Base-by-base conservation (phyloP, 2,888 invertebrate species). In the Lycaena phlaeas region DNA sequence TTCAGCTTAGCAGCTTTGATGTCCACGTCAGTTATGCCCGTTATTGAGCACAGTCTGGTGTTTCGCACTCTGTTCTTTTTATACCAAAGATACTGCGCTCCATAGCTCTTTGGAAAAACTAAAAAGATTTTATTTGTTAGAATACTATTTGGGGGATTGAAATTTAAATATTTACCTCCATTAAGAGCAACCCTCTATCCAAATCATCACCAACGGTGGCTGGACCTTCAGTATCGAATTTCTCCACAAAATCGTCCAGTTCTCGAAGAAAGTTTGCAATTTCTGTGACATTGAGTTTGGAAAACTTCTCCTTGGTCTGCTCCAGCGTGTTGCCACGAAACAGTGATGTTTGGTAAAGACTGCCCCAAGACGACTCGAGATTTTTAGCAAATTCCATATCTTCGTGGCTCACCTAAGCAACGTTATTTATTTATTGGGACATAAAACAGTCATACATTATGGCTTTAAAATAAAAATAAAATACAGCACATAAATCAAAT, bases 251-350 rank as follows among this genome's bases (percentile, higher is more conserved):
- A 0, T 87, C 86, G 15, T 85, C 84, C 2, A 89, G 56, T 40
- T 90, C 85, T 26, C 86, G 69, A 26, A 87, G 70, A 70, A 93
- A 94, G 14, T 87, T 87, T 0, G 85, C 77, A 44, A 96, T 95
- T 68, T 95, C 91, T 0, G 87, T 78, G 38, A 90, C 86, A 25
- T 94, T 96, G 57, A 95, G 86, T 59, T 91, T 89, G 6, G 93
- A 92, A 74, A 96, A 97, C 58, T 93, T 90, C 40, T 91, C 91
- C 63, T 95, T 96, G n/a, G 94, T 94, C 41, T 90, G 88, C 58
- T 92, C 90, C 26, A 94, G 68, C 1, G 90, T 90, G 45, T 87
- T 87, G 7, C 87, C 87, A 40, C 92, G 85, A 68, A 89, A 92
- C 4, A 93, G 62, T 0, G 91, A 89, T 0, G 89, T 88, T 39